Base-by-base conservation (phyloP, 2,888 invertebrate species). In the Sphaerophoria rueppellii region DNA sequence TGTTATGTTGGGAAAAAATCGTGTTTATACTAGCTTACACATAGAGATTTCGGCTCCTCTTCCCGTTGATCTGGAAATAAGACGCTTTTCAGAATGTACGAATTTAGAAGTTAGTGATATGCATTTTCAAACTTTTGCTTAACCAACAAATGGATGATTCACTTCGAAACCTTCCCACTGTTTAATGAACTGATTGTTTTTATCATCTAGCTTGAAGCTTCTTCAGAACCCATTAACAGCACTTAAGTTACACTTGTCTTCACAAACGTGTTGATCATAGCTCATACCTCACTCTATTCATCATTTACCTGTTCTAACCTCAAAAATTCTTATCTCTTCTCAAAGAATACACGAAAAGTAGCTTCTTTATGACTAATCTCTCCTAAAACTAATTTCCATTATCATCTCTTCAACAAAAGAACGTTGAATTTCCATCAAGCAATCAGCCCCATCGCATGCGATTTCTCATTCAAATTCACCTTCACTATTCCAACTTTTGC, bases 391-490 rank as follows among this genome's bases (percentile, higher is more conserved):
- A 32, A 32, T 55, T 55, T 48, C n/a, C 24, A 43, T 52, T 35
- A 32, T 3, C n/a, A 9, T 34, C 32, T 40, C 24, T 14, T 43
- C 32, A 12, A 37, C 24, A 6, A 65, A 46, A 67, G 52, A 58
- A 65, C 60, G 54, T 54, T 54, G 37, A 35, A 57, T 37, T 70
- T 50, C 43, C 43, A 74, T 54, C 67, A 63, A 11, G 16, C 67
- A 24, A 24, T 37, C 24, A 34, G 9, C n/a, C 40, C 12, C 37
- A 50, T 24, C 24, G 57, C 11, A 14, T 4, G 50, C 43, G 11
- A 16, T 48, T 14, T 16, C 40, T 9, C 24, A 32, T 34, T 14
- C 52, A 65, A 43, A 71, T 57, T 72, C 77, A 72, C 82, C 82
- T 82, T 82, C 77, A 82, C 67, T 78, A 24, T 24, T 24, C 24